Evolutionary conservation across 2,113 vertebrate species (phyloP).

Genomic region (Orientallactaga bullata): DNA sequence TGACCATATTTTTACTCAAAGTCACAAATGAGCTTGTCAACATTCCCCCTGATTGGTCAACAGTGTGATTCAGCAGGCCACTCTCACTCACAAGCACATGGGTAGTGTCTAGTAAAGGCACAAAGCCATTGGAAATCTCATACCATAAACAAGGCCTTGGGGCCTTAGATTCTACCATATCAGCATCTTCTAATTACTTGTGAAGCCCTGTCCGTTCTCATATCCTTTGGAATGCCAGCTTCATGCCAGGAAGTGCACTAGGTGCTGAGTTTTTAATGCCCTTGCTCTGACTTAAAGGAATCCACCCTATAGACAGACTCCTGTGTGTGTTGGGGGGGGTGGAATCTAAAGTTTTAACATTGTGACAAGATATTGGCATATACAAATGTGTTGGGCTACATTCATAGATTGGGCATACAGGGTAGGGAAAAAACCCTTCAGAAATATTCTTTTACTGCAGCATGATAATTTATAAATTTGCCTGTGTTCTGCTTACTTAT

Average conservation of each 20-base stretch:
- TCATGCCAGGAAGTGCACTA: rapidly evolving
- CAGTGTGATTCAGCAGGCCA: neutral
- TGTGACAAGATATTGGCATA: no score
- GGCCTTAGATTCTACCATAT: neutral
- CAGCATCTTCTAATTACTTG: neutral
- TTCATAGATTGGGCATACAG: no score
- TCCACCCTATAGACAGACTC: neutral
- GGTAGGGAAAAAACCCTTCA: neutral
- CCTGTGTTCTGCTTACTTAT: neutral
- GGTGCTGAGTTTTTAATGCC: neutral
- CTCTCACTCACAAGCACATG: neutral
- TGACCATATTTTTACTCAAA: neutral
- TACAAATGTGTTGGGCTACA: no score
- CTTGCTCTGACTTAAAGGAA: neutral
- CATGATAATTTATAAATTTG: neutral
- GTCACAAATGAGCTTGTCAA: neutral
- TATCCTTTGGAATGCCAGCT: neutral
- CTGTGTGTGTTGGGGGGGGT: no score
- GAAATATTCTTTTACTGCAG: neutral
- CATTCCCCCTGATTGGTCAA: neutral
- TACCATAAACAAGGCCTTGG: neutral
- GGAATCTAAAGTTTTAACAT: no score
- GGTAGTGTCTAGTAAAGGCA: neutral
- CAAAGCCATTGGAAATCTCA: neutral
- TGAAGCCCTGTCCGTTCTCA: neutral